A percentile compares a stretch with the other conserved stretches of the same genome.
Evolutionary conservation across 1,140 invertebrate species (phyloP).

Genomic region (Scaptodrosophila lebanonensis): DNA sequence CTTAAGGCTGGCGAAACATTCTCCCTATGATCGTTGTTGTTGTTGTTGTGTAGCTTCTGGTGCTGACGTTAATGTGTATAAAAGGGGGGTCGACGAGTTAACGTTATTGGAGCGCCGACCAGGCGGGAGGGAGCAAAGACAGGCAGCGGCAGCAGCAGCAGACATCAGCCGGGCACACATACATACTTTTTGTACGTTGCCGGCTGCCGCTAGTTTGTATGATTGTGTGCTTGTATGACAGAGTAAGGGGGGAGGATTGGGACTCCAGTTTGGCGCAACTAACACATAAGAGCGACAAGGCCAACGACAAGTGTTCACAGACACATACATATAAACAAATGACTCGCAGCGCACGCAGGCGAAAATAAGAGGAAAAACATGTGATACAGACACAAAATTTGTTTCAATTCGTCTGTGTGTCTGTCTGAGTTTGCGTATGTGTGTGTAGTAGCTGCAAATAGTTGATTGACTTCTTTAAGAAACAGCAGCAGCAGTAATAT

Average conservation of each 20-base stretch:
- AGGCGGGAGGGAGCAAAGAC: not conserved
- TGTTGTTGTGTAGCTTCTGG: constrained; percentile 18
- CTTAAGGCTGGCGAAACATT: constrained; percentile 39
- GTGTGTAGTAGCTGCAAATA: constrained; percentile 54
- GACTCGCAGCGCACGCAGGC: constrained; percentile 40
- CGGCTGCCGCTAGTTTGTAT: constrained; percentile 40
- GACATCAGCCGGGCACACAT: constrained; percentile 44
- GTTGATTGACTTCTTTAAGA: constrained; percentile 69
- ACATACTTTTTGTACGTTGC: constrained; percentile 42
- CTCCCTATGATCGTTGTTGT: constrained; percentile 6
- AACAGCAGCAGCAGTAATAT: constrained; percentile 1
- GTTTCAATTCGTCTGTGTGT: constrained; percentile 20
- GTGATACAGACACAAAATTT: constrained; percentile 67
- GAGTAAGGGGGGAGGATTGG: constrained; percentile 38
- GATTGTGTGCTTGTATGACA: constrained; percentile 9
- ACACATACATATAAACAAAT: constrained; percentile 26
- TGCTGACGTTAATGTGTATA: constrained; percentile 55
- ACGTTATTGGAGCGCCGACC: constrained; percentile 19
- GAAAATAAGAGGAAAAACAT: constrained; percentile 76
- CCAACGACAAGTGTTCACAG: constrained; percentile 64
- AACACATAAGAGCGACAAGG: constrained; percentile 72
- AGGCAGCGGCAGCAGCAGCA: constrained; percentile 3
- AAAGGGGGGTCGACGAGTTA: constrained; percentile 12
- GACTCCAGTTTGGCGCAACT: constrained; percentile 55
- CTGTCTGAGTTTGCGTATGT: constrained; percentile 11